Percentiles rank a stretch among this genome's conserved stretches.
phyloP scores from a whole-genome alignment of 2,797 vertebrate species.

The Acanthis flammea region DNA sequence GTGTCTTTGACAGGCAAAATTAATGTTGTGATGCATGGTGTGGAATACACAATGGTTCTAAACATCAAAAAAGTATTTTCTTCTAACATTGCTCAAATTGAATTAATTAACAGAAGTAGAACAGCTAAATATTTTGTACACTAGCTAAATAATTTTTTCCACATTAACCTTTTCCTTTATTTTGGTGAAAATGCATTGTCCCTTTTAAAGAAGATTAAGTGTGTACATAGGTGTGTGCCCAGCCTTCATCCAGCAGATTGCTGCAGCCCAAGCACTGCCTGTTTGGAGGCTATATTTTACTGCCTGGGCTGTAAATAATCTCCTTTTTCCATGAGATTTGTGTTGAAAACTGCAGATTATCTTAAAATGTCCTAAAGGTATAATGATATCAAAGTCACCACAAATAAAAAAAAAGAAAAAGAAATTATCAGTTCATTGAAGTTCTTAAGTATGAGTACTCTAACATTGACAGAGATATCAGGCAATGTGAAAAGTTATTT shows the following conservation, averaged over 20 bases:
- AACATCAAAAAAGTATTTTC: background rate
- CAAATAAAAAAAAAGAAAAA: background rate
- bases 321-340: background rate
- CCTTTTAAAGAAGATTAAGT: background rate
- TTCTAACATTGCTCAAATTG: background rate
- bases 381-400: background rate
- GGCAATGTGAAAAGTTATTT: background rate
- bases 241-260: background rate
- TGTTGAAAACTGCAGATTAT: background rate
- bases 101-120: background rate
- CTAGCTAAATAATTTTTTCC: background rate
- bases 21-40: background rate
- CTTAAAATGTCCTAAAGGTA: background rate
- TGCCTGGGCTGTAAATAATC: background rate
- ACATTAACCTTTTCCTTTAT: background rate
- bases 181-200: background rate
- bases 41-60: background rate
- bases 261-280: background rate
- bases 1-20: background rate
- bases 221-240: rapidly evolving
- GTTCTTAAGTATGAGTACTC: background rate
- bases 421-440: background rate
- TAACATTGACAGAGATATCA: background rate
- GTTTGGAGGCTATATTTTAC: background rate
- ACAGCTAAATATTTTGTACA: background rate